Conservation (phyloP, 2,888 invertebrate species). For the Mechanitis mazaeus region DNA sequence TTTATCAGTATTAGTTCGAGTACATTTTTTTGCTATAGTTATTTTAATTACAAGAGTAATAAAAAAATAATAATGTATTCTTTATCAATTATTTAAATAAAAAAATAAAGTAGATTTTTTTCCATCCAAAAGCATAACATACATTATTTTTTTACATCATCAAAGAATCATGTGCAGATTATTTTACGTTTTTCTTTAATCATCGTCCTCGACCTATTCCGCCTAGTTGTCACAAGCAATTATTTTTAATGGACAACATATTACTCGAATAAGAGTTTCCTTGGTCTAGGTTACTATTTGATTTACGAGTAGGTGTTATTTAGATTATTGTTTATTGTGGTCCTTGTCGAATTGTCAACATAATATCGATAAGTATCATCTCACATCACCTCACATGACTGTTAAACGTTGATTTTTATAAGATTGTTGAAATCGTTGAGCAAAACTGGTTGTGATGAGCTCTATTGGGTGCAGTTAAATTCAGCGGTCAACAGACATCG, state of each 20-base stretch:
- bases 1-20: too few species aligned
- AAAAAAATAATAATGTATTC: too few species aligned
- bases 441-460: constrained; percentile 38
- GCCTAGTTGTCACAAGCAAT: constrained; percentile 12
- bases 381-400: constrained; percentile 50
- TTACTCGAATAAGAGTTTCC: constrained; percentile 5
- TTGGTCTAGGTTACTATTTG: constrained; percentile 1
- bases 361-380: constrained; percentile 30
- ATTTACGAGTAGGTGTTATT: constrained; percentile 12
- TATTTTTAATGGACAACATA: constrained; percentile 1
- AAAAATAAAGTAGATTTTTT: constrained; percentile 9
- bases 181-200: constrained; percentile 5
- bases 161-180: background rate
- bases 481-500: constrained; percentile 36
- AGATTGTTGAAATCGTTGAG: constrained; percentile 31
- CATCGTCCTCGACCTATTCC: constrained; percentile 10
- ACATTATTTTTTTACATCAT: background rate
- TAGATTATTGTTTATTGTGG: constrained; percentile 13
- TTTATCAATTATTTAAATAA: background rate
- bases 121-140: background rate
- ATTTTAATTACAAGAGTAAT: too few species aligned
- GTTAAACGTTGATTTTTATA: constrained; percentile 26
- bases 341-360: constrained; percentile 15
- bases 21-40: too few species aligned
- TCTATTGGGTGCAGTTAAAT: constrained; percentile 39